Evolutionary conservation across 2,113 vertebrate genomes (phyloP).

Genomic region (Hylia prasina): DNA sequence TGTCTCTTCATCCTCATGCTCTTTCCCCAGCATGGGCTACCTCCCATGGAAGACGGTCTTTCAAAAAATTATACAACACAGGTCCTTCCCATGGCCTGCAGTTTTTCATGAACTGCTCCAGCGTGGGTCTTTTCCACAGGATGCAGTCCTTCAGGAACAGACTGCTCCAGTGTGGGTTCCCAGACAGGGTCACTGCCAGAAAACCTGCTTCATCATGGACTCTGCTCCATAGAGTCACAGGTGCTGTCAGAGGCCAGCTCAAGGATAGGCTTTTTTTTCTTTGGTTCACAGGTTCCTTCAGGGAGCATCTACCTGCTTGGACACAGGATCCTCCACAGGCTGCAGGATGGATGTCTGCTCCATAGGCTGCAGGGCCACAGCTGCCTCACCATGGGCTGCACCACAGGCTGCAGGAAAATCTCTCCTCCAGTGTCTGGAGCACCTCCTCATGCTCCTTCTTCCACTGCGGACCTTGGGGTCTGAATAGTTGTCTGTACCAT

Average conservation of each 20-base stretch:
- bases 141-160: not conserved
- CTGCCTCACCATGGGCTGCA: not conserved
- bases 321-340: not conserved
- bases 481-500: not conserved
- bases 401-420: not conserved
- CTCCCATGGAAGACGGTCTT: not conserved
- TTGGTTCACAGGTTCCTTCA: not conserved
- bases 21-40: not conserved
- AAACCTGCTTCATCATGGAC: not conserved
- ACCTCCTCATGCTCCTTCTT: not conserved
- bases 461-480: not conserved
- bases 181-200: not conserved
- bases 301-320: not conserved
- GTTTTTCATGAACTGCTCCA: not conserved
- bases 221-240: not conserved
- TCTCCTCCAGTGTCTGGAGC: not conserved
- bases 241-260: not conserved
- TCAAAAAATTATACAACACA: not conserved
- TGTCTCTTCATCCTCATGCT: not conserved
- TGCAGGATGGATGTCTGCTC: not conserved
- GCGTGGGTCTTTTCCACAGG: not conserved
- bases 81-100: not conserved
- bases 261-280: not conserved
- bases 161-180: not conserved
- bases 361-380: not conserved